A percentile compares a stretch with the other conserved stretches of the same genome.
These are phyloP conservation scores for Brenthis hecate DNA, from an alignment of 2,888 invertebrate genomes.

Conservation along the genomic window DNA sequence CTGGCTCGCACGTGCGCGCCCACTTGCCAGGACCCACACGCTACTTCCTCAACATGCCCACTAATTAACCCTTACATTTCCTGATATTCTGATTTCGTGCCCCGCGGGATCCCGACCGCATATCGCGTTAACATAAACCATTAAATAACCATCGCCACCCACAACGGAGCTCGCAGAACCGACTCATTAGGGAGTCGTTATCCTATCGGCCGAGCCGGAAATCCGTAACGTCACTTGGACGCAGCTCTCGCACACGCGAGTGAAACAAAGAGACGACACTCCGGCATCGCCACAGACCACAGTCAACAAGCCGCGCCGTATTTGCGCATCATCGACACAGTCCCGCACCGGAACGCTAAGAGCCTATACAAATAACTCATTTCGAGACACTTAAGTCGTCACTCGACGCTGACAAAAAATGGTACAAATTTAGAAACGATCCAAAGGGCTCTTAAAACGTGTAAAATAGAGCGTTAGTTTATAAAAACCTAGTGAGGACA, in stretches of 20 bases:
- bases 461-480: conserved; percentile 63
- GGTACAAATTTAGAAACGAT: conserved; percentile 68
- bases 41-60: conserved; percentile 10
- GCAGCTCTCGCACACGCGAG: background rate
- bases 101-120: background rate
- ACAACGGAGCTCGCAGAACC: conserved; percentile 7
- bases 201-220: conserved; percentile 7
- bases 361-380: conserved; percentile 75
- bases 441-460: conserved; percentile 63
- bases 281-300: background rate
- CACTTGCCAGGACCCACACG: conserved; percentile 20
- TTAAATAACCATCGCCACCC: background rate
- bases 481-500: conserved; percentile 32
- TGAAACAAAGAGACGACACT: conserved; percentile 11
- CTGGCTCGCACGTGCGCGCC: conserved; percentile 26
- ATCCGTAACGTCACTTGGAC: background rate
- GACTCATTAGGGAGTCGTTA: conserved; percentile 19
- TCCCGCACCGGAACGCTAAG: conserved; percentile 54
- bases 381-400: conserved; percentile 72
- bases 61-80: conserved; percentile 12
- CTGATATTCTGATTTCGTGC: no score
- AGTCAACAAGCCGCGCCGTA: conserved; percentile 39
- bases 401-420: conserved; percentile 67
- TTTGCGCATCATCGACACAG: conserved; percentile 51
- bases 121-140: no score